Conservation (phyloP, 64 coral and sea anemone genomes). For the Cladopsammia gracilis region DNA sequence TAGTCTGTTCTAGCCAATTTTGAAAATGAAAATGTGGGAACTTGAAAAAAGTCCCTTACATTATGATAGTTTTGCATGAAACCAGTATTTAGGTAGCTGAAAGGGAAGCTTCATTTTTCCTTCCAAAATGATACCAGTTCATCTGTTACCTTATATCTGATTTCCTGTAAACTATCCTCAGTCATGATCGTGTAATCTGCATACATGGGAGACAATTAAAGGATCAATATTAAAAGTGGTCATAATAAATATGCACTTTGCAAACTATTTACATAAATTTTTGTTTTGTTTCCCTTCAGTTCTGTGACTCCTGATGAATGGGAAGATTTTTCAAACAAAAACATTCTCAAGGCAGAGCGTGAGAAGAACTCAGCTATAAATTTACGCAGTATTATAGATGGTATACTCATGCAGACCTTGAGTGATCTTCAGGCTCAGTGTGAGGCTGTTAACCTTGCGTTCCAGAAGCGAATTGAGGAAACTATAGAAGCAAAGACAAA, state of each 20-base stretch:
- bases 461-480: constrained; percentile 98
- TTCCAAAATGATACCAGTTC: no score
- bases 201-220: no score
- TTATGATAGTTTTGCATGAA: no score
- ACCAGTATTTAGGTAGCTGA: no score
- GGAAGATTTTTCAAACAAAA: constrained; percentile 99
- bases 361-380: constrained; percentile 94
- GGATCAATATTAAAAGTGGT: no score
- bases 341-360: constrained; percentile 93
- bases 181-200: no score
- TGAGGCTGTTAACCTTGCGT: constrained; percentile 91
- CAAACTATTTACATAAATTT: neutral
- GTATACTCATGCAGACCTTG: constrained; percentile 91
- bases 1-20: no score
- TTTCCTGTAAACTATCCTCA: no score
- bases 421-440: constrained; percentile 95
- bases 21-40: no score
- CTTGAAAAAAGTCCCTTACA: no score
- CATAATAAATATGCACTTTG: neutral
- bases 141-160: no score
- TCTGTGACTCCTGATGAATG: constrained; percentile 96
- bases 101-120: no score
- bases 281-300: constrained; percentile 44
- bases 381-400: constrained; percentile 95
- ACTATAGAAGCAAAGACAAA: constrained; percentile 96